Base-by-base conservation (phyloP, 1,140 invertebrate species). In the Bombus affinis region DNA sequence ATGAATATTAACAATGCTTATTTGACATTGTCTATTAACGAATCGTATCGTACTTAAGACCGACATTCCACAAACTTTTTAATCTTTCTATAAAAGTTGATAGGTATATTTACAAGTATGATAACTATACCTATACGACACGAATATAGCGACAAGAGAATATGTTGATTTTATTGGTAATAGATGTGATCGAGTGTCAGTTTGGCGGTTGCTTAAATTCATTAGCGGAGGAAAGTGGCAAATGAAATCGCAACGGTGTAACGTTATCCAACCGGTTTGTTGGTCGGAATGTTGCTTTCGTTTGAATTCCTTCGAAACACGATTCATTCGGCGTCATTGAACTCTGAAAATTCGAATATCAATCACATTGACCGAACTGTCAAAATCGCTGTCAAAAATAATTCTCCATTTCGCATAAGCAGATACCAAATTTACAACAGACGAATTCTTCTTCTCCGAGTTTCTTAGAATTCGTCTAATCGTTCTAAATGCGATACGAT, bases 111-210 rank as follows among this genome's bases (percentile, higher is more conserved):
- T 5, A 44, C 1, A 53, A 68, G 32, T 1, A 57, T 32, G 70
- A 88, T 86, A 86, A 86, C 1, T 66, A 57, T 3, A 57, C 62
- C n/a, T n/a, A n/a, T 75, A 89, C 86, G 86, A 88, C 42, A 9
- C 9, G 32, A 28, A 13, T 15, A 5, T 9, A 25, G 53, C n/a
- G 18, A 57, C 39, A n/a, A 15, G 25, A 37, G 15, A 13, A 32
- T 80, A 72, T 12, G 70, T 82, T 81, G 74, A 88, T 88, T 70
- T 77, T 68, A 32, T 73, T 42, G 42, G 77, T 75, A 86, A 76
- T 44, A 72, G 10, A 77, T 42, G 25, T 1, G 44, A 32, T 87
- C 65, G 65, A 8, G 13, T 79, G 86, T 84, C 84, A 22, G 22
- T 6, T 15, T 78, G 53, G 81, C 72, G 76, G 74, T 32, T 71